These are phyloP conservation scores for Stercorarius parasiticus DNA, from an alignment of 2,113 vertebrate genomes.

Conservation along the genomic window DNA sequence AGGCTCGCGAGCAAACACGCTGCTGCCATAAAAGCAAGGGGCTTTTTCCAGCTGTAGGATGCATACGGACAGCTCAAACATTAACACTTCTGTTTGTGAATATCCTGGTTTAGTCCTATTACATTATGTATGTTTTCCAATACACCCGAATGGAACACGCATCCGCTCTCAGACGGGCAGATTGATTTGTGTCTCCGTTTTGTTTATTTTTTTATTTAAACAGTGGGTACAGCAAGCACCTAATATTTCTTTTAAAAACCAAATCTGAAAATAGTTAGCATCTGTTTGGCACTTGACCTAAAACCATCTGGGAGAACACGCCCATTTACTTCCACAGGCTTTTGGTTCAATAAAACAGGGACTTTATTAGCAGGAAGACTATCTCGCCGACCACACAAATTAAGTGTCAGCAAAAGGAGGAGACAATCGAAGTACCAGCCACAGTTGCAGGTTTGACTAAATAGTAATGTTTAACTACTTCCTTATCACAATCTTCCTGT, in stretches of 20 bases:
- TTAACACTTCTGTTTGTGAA: not conserved
- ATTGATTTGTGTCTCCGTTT: not conserved
- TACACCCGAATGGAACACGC: rapidly evolving
- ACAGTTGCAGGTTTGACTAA: conserved; percentile 60
- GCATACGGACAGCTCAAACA: not conserved
- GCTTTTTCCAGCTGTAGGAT: not conserved
- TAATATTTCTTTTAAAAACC: not conserved
- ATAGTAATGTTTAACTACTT: conserved; percentile 76
- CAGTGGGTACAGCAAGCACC: not conserved
- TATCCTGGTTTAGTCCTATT: not conserved
- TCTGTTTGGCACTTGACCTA: not conserved
- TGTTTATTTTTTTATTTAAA: not conserved
- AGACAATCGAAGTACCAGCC: conserved; percentile 48
- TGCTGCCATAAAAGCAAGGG: not conserved
- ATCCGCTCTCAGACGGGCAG: not conserved
- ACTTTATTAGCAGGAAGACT: conserved; percentile 37
- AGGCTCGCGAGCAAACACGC: not conserved
- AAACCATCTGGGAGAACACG: not conserved
- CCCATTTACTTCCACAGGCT: not conserved
- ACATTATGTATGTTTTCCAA: not conserved
- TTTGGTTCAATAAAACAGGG: not conserved
- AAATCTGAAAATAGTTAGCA: not conserved
- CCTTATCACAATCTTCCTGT: conserved; percentile 69
- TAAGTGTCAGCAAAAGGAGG: conserved; percentile 69
- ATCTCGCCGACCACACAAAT: conserved; percentile 44